Conservation (phyloP, 2,888 invertebrate species). For the Scaptomyza parva region DNA sequence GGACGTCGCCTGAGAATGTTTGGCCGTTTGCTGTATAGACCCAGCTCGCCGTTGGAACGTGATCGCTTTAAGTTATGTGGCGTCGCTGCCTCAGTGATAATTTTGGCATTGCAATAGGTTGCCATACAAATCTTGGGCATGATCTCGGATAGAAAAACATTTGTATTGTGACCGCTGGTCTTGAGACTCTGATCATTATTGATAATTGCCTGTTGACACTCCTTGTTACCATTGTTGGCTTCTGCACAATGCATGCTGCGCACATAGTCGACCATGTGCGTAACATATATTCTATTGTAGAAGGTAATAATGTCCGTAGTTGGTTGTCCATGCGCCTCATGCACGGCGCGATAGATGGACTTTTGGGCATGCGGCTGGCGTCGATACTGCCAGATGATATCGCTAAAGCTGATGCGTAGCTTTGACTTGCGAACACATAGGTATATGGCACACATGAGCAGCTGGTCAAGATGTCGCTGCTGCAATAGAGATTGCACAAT, state of each 20-base stretch:
- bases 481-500: slow-evolving; percentile 40
- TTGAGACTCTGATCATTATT: slow-evolving; percentile 8
- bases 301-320: slow-evolving; percentile 56
- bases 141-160: slow-evolving; percentile 18
- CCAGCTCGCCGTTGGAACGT: slow-evolving; percentile 41
- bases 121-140: slow-evolving; percentile 35
- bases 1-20: slow-evolving; percentile 57
- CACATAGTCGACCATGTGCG: slow-evolving; percentile 38
- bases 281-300: slow-evolving; percentile 57
- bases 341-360: slow-evolving; percentile 51
- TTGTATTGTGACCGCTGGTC: slow-evolving; percentile 7
- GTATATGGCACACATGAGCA: slow-evolving; percentile 63
- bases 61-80: slow-evolving; percentile 46
- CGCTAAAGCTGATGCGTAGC: slow-evolving; percentile 40
- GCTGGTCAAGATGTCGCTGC: slow-evolving; percentile 61
- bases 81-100: slow-evolving; percentile 3
- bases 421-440: slow-evolving; percentile 37
- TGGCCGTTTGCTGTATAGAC: slow-evolving; percentile 36
- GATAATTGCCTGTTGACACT: slow-evolving; percentile 13
- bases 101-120: slow-evolving; percentile 22
- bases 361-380: slow-evolving; percentile 49
- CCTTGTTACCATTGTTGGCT: not conserved
- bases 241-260: slow-evolving; percentile 17
- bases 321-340: slow-evolving; percentile 9
- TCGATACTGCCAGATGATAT: slow-evolving; percentile 60